phyloP scores from a whole-genome alignment of 2,888 invertebrate species.

The Agrotis clavis region DNA sequence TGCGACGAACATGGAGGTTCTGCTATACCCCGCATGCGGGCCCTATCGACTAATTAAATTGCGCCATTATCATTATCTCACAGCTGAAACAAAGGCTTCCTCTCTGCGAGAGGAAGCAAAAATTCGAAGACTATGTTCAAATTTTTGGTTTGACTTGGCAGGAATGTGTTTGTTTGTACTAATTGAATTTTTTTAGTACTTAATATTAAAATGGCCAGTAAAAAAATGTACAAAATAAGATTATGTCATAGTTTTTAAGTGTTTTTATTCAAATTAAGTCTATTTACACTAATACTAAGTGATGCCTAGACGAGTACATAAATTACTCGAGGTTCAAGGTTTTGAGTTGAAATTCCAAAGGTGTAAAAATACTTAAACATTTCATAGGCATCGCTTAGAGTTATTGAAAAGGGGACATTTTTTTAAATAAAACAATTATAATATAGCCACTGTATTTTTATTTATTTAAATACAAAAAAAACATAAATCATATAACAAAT shows the following conservation, averaged over 20 bases:
- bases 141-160: too few species aligned
- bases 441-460: conserved; percentile 16
- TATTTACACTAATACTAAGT: neutral
- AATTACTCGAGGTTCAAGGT: neutral
- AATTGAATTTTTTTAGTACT: neutral
- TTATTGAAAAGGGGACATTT: neutral
- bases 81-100: too few species aligned
- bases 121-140: too few species aligned
- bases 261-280: neutral
- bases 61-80: too few species aligned
- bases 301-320: neutral
- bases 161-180: neutral
- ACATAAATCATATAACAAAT: conserved; percentile 18
- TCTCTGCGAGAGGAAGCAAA: too few species aligned
- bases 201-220: conserved; percentile 10
- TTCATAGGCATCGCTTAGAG: neutral
- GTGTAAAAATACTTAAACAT: neutral
- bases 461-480: conserved; percentile 15
- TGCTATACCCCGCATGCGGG: too few species aligned
- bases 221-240: conserved; percentile 43
- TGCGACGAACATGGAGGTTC: too few species aligned
- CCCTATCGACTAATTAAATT: too few species aligned
- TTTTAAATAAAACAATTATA: conserved; percentile 32
- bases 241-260: conserved; percentile 30
- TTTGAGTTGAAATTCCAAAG: too few species aligned